Conservation (phyloP, 2,797 vertebrate genomes). For the Austrolebias charrua region DNA sequence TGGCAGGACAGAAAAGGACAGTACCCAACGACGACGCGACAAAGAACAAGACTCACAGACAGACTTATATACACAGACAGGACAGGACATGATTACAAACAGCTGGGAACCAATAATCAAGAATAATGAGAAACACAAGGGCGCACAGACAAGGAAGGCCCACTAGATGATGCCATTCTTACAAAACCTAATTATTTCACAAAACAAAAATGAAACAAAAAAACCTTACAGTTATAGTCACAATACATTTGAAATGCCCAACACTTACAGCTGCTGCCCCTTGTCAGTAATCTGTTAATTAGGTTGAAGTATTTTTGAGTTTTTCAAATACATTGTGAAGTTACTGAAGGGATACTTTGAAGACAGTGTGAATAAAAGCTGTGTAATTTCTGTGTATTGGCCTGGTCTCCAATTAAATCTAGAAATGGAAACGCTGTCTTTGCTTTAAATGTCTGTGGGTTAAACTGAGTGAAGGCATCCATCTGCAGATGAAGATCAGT, state of each 20-base stretch:
- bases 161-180: too few relatives aligned
- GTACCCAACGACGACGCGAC: too few relatives aligned
- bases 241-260: slow-evolving; percentile 41
- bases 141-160: too few relatives aligned
- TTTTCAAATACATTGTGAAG: slow-evolving; percentile 46
- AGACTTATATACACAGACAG: too few relatives aligned
- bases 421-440: slow-evolving; percentile 9
- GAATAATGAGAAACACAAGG: too few relatives aligned
- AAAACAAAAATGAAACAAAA: neutral
- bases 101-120: too few relatives aligned
- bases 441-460: slow-evolving; percentile 18
- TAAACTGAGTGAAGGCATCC: neutral
- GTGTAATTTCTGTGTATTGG: slow-evolving; percentile 17
- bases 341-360: slow-evolving; percentile 48
- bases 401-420: slow-evolving; percentile 24
- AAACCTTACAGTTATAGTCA: neutral
- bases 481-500: neutral
- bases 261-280: slow-evolving; percentile 30
- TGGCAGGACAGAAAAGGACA: too few relatives aligned
- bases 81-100: too few relatives aligned
- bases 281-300: slow-evolving; percentile 45
- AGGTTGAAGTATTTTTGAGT: slow-evolving; percentile 25
- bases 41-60: too few relatives aligned
- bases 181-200: neutral
- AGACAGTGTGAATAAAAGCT: slow-evolving; percentile 32